phyloP scores from a whole-genome alignment of 1,140 invertebrate genomes.

The Caenorhabditis tropicalis region DNA sequence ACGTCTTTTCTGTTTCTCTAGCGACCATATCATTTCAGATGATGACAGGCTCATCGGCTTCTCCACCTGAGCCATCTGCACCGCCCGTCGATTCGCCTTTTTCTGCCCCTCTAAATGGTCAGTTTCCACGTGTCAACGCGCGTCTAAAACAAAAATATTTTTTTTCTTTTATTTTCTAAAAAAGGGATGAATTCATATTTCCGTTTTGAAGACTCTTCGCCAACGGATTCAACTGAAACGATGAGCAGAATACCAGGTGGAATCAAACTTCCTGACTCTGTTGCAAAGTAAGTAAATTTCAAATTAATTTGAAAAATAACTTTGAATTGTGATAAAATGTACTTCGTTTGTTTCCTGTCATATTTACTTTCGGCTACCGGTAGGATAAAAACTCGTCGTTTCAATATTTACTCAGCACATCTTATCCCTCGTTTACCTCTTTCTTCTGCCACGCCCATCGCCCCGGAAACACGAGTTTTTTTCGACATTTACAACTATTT shows the following conservation, averaged over 20 bases:
- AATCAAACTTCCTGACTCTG: constrained; percentile 39
- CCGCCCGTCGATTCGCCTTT: background rate
- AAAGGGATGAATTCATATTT: background rate
- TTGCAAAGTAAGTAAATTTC: constrained; percentile 22
- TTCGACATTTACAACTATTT: background rate
- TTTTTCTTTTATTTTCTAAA: background rate
- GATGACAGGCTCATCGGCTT: constrained; percentile 13
- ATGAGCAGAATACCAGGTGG: constrained; percentile 35
- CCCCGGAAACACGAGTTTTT: background rate
- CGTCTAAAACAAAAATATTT: background rate
- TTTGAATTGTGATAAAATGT: background rate
- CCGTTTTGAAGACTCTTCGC: constrained; percentile 1
- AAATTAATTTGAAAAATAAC: no score
- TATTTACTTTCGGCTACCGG: constrained; percentile 33
- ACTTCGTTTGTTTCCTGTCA: no score
- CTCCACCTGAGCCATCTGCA: constrained; percentile 16
- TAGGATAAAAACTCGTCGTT: background rate
- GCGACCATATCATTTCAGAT: background rate
- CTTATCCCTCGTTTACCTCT: background rate
- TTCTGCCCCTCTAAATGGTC: background rate
- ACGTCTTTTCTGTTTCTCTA: background rate
- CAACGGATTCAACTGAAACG: constrained; percentile 17
- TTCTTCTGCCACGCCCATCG: background rate
- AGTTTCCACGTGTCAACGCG: background rate
- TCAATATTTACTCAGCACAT: constrained; percentile 3